phyloP scores from a whole-genome alignment of 2,888 invertebrate genomes.

The Rosalia funebris region DNA sequence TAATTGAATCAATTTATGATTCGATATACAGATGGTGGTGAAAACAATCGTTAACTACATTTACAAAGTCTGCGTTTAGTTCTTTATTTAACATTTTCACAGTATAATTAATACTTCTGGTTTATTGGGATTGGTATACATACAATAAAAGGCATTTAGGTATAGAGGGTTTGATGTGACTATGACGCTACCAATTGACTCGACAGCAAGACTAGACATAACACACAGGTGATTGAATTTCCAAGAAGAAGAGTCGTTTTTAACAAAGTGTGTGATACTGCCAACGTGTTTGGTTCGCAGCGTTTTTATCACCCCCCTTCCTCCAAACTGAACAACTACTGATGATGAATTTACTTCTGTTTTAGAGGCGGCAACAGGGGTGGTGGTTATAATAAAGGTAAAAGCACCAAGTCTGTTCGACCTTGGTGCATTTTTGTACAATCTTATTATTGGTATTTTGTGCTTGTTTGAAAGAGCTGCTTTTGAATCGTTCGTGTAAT shows the following conservation, averaged over 20 bases:
- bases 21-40: too few relatives aligned
- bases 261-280: conserved; percentile 31
- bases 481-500: background rate
- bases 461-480: conserved; percentile 48
- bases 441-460: conserved; percentile 51
- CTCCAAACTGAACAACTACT: conserved; percentile 60
- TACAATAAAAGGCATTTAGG: background rate
- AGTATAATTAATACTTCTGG: too few relatives aligned
- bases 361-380: conserved; percentile 95
- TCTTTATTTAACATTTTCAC: too few relatives aligned
- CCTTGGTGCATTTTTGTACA: conserved; percentile 76
- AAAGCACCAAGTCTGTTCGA: conserved; percentile 82
- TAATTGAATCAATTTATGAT: too few relatives aligned
- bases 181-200: conserved; percentile 12
- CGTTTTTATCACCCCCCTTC: conserved; percentile 68
- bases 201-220: conserved; percentile 18
- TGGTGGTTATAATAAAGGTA: conserved; percentile 98
- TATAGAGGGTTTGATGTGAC: conserved; percentile 3
- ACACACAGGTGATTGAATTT: conserved; percentile 33
- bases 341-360: conserved; percentile 85
- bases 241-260: conserved; percentile 38
- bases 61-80: too few relatives aligned
- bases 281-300: conserved; percentile 45
- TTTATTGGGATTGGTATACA: too few relatives aligned
- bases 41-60: too few relatives aligned